Conservation (phyloP, 2,888 invertebrate species). For the Scaptodrosophila latifasciaeformis region DNA sequence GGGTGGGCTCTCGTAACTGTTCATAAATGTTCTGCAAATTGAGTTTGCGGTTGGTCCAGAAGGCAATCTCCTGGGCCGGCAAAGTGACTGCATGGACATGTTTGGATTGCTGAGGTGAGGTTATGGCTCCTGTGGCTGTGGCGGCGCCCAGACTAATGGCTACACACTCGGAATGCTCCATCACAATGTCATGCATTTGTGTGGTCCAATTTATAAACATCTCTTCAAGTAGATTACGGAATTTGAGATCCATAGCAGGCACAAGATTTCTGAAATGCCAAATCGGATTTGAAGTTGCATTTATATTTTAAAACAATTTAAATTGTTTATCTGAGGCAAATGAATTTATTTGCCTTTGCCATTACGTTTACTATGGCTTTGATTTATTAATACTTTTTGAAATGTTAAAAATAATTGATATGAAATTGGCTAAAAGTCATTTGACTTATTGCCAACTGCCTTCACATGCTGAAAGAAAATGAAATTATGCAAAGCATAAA, state of each 20-base stretch:
- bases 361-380: no score
- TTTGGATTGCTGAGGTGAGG: constrained; percentile 9
- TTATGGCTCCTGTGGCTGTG: constrained; percentile 7
- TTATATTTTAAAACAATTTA: no score
- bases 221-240: constrained; percentile 85
- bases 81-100: constrained; percentile 63
- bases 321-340: no score
- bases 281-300: no score
- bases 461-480: no score
- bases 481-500: no score
- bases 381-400: no score
- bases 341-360: no score
- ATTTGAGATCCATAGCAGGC: constrained; percentile 58
- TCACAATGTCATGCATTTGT: constrained; percentile 79
- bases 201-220: constrained; percentile 92
- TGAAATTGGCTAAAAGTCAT: constrained; percentile 34
- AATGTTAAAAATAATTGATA: constrained; percentile 26
- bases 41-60: constrained; percentile 85
- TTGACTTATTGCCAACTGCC: constrained; percentile 40
- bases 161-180: constrained; percentile 60
- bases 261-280: constrained; percentile 55
- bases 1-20: constrained; percentile 86
- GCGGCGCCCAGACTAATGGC: constrained; percentile 18
- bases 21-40: constrained; percentile 92
- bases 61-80: constrained; percentile 85